Conservation (phyloP, 2,113 vertebrate genomes). For the Dromiciops gliroides region DNA sequence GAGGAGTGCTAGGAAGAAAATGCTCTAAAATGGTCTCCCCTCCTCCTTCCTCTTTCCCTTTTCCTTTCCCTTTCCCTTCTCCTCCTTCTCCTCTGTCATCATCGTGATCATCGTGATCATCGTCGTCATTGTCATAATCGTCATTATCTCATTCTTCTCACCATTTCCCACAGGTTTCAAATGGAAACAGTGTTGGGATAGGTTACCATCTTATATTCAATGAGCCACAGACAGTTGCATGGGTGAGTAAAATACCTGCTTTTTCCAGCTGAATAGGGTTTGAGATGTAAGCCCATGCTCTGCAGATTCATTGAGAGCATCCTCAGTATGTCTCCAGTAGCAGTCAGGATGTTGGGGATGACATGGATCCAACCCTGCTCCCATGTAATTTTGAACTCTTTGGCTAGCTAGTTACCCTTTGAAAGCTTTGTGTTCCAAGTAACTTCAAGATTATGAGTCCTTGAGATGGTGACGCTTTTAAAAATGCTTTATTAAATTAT, state of each 20-base stretch:
- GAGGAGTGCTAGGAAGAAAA: not conserved
- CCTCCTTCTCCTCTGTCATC: not conserved
- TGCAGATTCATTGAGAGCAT: not conserved
- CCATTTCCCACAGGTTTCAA: not conserved
- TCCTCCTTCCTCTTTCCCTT: too few relatives aligned
- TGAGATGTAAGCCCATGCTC: not conserved
- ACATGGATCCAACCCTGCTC: not conserved
- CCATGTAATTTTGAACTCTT: too few relatives aligned
- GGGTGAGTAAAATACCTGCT: not conserved
- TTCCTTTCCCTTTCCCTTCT: too few relatives aligned
- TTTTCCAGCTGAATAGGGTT: not conserved
- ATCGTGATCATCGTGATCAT: too few relatives aligned
- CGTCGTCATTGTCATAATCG: too few relatives aligned
- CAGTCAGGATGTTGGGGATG: not conserved
- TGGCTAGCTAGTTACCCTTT: not conserved
- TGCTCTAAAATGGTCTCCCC: not conserved
- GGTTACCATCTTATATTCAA: not conserved
- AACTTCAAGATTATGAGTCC: not conserved
- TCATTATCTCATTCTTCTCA: not conserved
- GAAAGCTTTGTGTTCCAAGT: not conserved
- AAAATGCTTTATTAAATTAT: not conserved
- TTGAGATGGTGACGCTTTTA: not conserved
- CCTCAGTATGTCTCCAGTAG: not conserved
- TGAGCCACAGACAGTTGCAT: not conserved
- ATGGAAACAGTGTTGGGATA: not conserved